Percentiles rank a stretch among this genome's conserved stretches.
Conservation (phyloP, 2,888 invertebrate species). For the Uropetala carovei region DNA sequence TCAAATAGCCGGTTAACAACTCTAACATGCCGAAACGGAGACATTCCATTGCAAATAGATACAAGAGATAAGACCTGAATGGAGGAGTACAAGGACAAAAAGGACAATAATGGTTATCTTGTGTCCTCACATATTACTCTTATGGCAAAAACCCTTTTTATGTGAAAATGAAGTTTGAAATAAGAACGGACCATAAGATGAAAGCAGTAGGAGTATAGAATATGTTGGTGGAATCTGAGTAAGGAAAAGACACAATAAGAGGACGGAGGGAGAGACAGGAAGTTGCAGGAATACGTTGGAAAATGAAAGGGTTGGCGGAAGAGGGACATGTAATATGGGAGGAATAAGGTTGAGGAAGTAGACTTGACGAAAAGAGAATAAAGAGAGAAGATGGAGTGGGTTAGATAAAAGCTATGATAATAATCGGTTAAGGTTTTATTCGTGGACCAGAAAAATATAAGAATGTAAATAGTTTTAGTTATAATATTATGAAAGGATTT, state of each 20-base stretch:
- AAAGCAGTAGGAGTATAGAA: neutral
- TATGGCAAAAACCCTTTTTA: neutral
- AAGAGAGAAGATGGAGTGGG: neutral
- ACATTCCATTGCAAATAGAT: neutral
- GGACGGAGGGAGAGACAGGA: neutral
- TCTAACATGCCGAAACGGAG: neutral
- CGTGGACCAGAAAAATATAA: no score
- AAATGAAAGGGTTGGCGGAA: neutral
- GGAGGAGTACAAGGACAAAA: neutral
- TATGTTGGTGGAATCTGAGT: neutral
- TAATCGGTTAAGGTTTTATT: no score
- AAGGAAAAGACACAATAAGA: conserved; percentile 13
- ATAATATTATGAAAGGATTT: no score
- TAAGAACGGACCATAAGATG: neutral
- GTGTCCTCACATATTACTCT: neutral
- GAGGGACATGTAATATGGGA: neutral
- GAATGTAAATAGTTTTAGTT: no score
- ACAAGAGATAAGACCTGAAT: neutral
- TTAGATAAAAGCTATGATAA: neutral
- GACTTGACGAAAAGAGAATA: neutral
- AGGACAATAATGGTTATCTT: neutral
- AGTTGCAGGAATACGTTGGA: neutral
- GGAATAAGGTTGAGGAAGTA: neutral
- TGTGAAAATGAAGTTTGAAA: neutral
- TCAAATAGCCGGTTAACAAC: neutral